Percentiles rank a stretch among this genome's conserved stretches.
Conservation (phyloP, 2,797 vertebrate species). For the Fratercula arctica region DNA sequence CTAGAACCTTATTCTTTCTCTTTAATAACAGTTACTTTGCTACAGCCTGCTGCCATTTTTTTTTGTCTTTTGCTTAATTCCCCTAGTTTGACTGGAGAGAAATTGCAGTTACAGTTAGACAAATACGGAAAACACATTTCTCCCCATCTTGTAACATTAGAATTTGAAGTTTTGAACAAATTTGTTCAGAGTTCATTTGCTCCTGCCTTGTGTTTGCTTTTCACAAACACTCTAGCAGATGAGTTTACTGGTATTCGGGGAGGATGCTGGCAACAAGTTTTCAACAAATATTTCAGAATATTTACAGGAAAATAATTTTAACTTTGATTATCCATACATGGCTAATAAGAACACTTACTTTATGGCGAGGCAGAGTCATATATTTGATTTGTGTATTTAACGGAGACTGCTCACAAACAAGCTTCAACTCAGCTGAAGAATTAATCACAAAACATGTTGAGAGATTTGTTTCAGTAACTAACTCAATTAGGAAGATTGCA, state of each 20-base stretch:
- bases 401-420: not conserved
- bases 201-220: conserved; percentile 43
- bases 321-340: not conserved
- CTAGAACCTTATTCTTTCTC: not conserved
- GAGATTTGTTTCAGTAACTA: not conserved
- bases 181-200: conserved; percentile 20
- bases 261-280: not conserved
- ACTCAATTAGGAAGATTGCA: not conserved
- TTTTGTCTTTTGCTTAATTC: conserved; percentile 5
- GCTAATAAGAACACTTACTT: not conserved
- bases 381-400: not conserved
- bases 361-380: not conserved
- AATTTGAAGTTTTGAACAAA: conserved; percentile 34
- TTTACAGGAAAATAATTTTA: conserved; percentile 29
- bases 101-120: conserved; percentile 19
- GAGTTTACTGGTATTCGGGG: not conserved
- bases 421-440: not conserved
- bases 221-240: conserved; percentile 18
- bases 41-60: not conserved
- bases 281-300: conserved; percentile 5
- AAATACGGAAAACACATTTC: not conserved
- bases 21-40: not conserved
- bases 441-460: not conserved
- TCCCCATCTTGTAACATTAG: not conserved
- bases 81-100: not conserved